These are phyloP conservation scores for Fukomys damarensis DNA, from an alignment of 2,113 vertebrate species.

Conservation along the genomic window DNA sequence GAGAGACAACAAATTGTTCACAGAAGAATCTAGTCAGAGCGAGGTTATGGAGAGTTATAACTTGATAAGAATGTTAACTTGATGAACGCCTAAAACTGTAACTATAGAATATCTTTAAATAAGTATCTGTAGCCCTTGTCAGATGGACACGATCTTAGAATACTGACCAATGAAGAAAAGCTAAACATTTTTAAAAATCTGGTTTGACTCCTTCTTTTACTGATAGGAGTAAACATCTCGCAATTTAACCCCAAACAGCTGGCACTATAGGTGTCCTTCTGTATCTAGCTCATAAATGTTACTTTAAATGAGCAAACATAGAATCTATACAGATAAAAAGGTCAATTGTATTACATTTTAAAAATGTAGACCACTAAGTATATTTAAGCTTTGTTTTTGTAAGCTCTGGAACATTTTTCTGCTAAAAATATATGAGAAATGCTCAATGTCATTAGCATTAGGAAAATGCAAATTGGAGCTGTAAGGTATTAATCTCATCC, in stretches of 20 bases:
- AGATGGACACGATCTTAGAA: neutral
- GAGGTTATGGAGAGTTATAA: neutral
- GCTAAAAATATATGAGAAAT: neutral
- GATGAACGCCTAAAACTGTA: neutral
- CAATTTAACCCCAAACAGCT: neutral
- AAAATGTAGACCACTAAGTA: neutral
- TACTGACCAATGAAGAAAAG: neutral
- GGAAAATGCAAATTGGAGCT: neutral
- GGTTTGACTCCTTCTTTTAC: neutral
- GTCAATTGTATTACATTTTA: neutral
- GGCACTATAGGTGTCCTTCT: neutral
- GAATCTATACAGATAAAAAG: slow-evolving; percentile 76
- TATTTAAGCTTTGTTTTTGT: neutral
- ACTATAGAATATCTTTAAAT: neutral
- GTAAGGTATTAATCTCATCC: neutral
- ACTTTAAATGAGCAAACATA: slow-evolving; percentile 78
- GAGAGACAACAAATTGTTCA: neutral
- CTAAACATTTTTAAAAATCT: neutral
- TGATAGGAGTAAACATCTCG: neutral
- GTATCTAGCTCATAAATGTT: neutral
- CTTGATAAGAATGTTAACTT: neutral
- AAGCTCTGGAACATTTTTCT: neutral
- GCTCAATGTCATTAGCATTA: neutral
- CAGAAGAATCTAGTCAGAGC: neutral
- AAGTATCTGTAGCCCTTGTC: neutral